A percentile compares a stretch with the other conserved stretches of the same genome.
Conservation (phyloP, 2,113 vertebrate genomes). For the Spheniscus mendiculus region DNA sequence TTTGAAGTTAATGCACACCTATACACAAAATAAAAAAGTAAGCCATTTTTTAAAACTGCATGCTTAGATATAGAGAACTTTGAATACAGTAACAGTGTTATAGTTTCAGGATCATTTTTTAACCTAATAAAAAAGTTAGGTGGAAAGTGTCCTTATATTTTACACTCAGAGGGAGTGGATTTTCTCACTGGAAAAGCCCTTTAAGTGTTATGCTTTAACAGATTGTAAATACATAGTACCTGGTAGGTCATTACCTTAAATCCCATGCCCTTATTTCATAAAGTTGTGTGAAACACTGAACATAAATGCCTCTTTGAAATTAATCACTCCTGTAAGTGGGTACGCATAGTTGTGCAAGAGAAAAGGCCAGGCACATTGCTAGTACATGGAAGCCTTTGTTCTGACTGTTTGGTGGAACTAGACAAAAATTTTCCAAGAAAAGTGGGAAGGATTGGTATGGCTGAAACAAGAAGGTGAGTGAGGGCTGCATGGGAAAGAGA, state of each 20-base stretch:
- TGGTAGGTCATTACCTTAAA: background rate
- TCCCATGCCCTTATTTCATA: background rate
- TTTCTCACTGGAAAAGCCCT: background rate
- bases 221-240: background rate
- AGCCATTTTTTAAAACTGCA: background rate
- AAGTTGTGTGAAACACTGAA: background rate
- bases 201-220: background rate
- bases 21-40: background rate
- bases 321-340: background rate
- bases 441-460: background rate
- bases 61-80: background rate
- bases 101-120: background rate
- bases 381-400: background rate
- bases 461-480: background rate
- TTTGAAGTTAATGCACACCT: background rate
- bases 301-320: background rate
- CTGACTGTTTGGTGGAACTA: background rate
- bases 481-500: background rate
- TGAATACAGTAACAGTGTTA: background rate
- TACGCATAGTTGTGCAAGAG: rapidly evolving
- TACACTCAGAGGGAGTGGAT: background rate
- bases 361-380: background rate
- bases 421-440: background rate
- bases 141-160: background rate
- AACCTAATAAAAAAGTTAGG: background rate